phyloP scores from a whole-genome alignment of 2,113 vertebrate species.

The Lepus americanus region DNA sequence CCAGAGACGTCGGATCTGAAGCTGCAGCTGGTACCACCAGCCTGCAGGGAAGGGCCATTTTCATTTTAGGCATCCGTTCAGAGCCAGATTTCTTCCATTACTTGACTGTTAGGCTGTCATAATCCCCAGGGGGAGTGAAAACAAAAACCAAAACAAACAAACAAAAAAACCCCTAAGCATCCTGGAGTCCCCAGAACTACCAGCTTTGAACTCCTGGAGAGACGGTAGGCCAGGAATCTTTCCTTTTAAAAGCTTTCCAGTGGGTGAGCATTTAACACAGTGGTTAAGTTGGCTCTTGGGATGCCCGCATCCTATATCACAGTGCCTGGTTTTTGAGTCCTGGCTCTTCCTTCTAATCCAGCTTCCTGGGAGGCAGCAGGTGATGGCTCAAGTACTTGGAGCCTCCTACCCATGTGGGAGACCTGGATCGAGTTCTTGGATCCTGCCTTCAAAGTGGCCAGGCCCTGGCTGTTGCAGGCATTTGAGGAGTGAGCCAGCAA shows the following conservation, averaged over 20 bases:
- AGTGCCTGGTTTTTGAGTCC: no score
- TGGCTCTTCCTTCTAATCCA: no score
- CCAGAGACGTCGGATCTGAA: background rate
- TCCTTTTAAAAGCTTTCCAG: background rate
- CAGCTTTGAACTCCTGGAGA: background rate
- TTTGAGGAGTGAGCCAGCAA: no score
- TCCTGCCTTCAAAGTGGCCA: no score
- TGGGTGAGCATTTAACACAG: no score
- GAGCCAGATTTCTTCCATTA: background rate
- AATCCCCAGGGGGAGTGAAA: background rate
- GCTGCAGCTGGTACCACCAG: background rate
- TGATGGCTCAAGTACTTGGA: no score
- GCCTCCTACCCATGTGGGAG: no score
- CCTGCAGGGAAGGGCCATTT: background rate
- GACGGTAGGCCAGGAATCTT: background rate
- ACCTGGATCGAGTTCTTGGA: no score
- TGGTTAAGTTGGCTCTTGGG: no score
- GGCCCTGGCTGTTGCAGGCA: no score
- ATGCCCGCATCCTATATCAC: no score
- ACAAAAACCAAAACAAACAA: background rate
- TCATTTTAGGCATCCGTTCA: background rate
- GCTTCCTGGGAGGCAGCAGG: no score
- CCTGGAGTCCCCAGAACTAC: background rate
- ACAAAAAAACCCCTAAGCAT: background rate
- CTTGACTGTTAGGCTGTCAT: background rate